Base-by-base conservation (phyloP, 2,113 vertebrate genomes). In the Anguilla japonica region DNA sequence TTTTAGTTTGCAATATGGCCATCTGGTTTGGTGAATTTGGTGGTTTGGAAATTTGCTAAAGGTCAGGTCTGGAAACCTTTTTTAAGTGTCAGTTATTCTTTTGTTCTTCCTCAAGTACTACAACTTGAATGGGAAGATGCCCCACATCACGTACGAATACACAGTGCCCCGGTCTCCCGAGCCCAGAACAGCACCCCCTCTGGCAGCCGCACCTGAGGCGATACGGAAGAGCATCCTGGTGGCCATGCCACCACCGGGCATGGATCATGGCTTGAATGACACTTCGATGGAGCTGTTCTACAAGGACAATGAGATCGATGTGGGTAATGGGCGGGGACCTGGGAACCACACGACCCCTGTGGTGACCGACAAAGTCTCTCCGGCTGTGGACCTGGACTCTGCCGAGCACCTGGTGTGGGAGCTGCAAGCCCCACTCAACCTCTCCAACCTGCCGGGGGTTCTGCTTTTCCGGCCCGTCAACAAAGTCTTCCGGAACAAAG, bases 51-150 rank as follows among this genome's bases (percentile, higher is more conserved):
- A 26, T 79, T n/a, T 79, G 20, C 75, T 79, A 14, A 53, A 53
- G 75, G 75, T 15, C 39, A 39, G 39, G 20, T 39, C n/a, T n/a
- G 75, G 39, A 79, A n/a, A 26, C 71, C 18, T 34, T 34, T 34
- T 34, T 34, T 14, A 6, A 39, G 57, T 13, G 57, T 46, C 8
- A 56, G 7, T 79, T 53, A n/a, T 39, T 41, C 83, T 87, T 7
- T 90, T 84, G 86, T 89, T 92, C 82, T 87, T 41, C 86, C 78
- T 89, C 39, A 86, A 98, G 97, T 97, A 98, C 91, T 97, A 97
- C 89, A 98, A 98, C 92, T 90, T 98, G 0, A 98, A 98, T 75
- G 97, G 97, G 86, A 98, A 97, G 89, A 95, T 97, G 89, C 96
- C 97, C 29, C 95, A 97, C 84, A 91, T 98, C 88, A 97, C 97